A percentile compares a stretch with the other conserved stretches of the same genome.
These are phyloP conservation scores for Meleagris gallopavo DNA, from an alignment of 2,113 vertebrate species.

Conservation along the genomic window DNA sequence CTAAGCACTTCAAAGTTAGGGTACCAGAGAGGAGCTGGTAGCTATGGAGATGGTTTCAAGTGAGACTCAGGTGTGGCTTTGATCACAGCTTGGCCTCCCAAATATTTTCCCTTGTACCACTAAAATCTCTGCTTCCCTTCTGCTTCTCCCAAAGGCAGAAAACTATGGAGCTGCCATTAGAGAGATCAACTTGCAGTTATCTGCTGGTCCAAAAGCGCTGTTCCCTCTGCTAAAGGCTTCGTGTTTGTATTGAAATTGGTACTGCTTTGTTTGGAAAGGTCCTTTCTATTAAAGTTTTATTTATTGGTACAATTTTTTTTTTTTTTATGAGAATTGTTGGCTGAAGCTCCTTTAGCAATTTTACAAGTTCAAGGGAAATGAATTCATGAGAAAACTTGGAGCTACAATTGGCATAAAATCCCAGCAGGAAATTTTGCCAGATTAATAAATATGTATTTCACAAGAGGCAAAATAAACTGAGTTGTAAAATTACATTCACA, in stretches of 20 bases:
- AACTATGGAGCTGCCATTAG: not conserved
- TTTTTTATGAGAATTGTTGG: not conserved
- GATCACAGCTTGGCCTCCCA: rapidly evolving
- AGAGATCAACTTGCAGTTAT: not conserved
- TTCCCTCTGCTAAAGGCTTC: not conserved
- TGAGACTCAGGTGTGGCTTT: not conserved
- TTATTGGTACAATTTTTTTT: not conserved
- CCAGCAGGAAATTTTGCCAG: not conserved
- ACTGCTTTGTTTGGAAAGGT: not conserved
- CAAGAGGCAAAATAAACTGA: not conserved
- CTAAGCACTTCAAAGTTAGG: not conserved
- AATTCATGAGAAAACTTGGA: not conserved
- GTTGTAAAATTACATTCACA: conserved; percentile 1
- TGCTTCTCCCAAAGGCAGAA: not conserved
- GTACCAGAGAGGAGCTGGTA: not conserved
- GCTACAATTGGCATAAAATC: not conserved
- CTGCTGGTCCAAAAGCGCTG: not conserved
- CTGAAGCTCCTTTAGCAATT: conserved; percentile 8
- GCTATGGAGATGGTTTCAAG: not conserved
- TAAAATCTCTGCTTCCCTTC: not conserved
- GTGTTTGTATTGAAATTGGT: not conserved
- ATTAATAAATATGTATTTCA: not conserved
- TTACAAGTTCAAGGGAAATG: not conserved
- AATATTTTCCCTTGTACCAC: not conserved
- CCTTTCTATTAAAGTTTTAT: not conserved